Base-by-base conservation (phyloP, 2,113 vertebrate species). In the Lipophrys pholis region DNA sequence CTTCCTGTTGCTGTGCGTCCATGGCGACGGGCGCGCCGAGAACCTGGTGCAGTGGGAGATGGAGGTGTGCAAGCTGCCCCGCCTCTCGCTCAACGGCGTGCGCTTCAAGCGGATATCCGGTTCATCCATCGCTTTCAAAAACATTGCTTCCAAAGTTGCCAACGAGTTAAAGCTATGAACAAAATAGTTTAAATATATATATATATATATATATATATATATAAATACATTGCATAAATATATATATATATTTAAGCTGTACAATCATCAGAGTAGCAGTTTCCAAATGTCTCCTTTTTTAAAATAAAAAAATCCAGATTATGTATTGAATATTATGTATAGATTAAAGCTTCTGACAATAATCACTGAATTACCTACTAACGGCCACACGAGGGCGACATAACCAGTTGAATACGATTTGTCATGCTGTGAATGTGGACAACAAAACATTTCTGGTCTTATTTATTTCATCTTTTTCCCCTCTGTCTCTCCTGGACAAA, bases 81-180 rank as follows among this genome's bases (percentile, higher is more conserved):
- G 98, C 72, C 97, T 99, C 87, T 99, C 98, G 43, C 97, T 99
- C 87, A 99, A 99, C 0, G 98, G 98, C 72, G 98, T 99, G 81
- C 94, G 97, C 67, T 99, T 99, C 89, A 99, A 99, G 90, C 93
- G 98, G 93, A 99, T 99, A 93, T 97, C 97, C 15, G 98, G 98
- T 87, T 97, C 97, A 83, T 99, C 98, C 88, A 99, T 99, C 90
- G 97, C 98, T 93, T 99, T 99, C 94, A 99, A 99, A 92, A 98
- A 99, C 93, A 98, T 99, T 93, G 98, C 98, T 95, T 99, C 97
- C 94, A 99, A 99, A 96, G 96, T 99, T 92, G 95, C 97, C 96
- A 97, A 97, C 88, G 97, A 99, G 92, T 95, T 99, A 93, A 99
- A 99, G 95, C 95, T 99, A 96, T 99, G 97, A 94, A 94, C 76